phyloP scores from a whole-genome alignment of 2,797 vertebrate genomes.

The Strix occidentalis region DNA sequence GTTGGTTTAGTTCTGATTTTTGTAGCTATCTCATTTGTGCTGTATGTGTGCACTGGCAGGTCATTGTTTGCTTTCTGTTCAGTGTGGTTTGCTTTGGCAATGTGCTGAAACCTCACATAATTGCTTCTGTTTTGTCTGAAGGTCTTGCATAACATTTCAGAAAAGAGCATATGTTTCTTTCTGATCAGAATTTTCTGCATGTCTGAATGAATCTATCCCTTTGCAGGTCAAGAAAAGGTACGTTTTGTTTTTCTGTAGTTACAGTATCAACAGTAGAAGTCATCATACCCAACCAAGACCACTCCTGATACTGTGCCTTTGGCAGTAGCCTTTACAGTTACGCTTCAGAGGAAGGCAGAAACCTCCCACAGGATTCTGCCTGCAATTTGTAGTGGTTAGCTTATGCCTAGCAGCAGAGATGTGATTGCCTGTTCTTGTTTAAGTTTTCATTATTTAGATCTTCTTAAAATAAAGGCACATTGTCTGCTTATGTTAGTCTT shows the following conservation, averaged over 20 bases:
- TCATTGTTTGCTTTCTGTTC: constrained; percentile 36
- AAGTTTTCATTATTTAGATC: not conserved
- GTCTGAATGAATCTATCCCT: constrained; percentile 55
- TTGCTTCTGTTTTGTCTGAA: constrained; percentile 58
- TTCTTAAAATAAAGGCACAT: constrained; percentile 17
- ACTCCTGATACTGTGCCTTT: not conserved
- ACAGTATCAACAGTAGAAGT: not conserved
- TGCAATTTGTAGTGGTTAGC: not conserved
- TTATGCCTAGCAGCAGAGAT: constrained; percentile 24
- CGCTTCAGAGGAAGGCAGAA: constrained; percentile 19
- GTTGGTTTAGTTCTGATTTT: constrained; percentile 82
- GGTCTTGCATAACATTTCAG: constrained; percentile 57
- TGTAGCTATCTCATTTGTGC: constrained; percentile 31
- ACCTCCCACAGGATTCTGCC: not conserved
- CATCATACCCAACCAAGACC: not conserved
- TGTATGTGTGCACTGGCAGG: constrained; percentile 15
- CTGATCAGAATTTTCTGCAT: constrained; percentile 56
- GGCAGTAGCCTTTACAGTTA: not conserved
- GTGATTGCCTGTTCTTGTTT: constrained; percentile 10
- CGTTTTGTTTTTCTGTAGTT: constrained; percentile 22
- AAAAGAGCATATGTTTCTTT: constrained; percentile 31
- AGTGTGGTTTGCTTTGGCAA: constrained; percentile 50
- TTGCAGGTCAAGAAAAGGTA: constrained; percentile 48
- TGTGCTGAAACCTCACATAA: constrained; percentile 50
- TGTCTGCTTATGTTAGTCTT: not conserved